Base-by-base conservation (phyloP, 2,888 invertebrate genomes). In the Drosophila subsilvestris region DNA sequence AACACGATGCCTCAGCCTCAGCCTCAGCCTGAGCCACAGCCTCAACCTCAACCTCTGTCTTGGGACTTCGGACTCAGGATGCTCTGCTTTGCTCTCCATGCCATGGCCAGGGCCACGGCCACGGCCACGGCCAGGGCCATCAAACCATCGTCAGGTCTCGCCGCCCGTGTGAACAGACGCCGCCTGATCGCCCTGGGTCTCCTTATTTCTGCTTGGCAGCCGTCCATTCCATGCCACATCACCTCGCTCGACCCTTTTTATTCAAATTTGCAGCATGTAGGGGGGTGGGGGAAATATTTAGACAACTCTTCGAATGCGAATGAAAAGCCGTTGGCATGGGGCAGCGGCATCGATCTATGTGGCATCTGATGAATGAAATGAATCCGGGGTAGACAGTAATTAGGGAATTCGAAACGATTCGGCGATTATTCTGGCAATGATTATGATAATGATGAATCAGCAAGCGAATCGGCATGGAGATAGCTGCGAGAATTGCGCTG, bases 111-210 rank as follows among this genome's bases (percentile, higher is more conserved):
- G 27, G 27, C 25, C 25, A 7, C 7, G 8, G 54, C 62, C 63
- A 43, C 7, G 62, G 45, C 61, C 58, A 22, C 10, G 44, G 29
- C 44, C 56, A 42, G 22, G 45, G 12, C 45, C 48, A 51, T 48
- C 63, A 20, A 59, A 18, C 62, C 57, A 27, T 60, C 22, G 47
- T 59, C 58, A 20, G 17, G 42, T 57, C 27, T 57, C 48, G 63
- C 58, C 71, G 75, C 67, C 67, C 68, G 74, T 82, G 81, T 86
- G 85, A 81, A 81, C 75, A 70, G 71, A 80, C 76, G 75, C 74
- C 72, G 66, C 70, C 63, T 42, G 37, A 37, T 37, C 37, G 37
- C 7, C n/a, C 14, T 14, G 37, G 37, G 14, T 49, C 27, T 51
- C 70, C 55, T 6, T 25, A 5, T 25, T 25, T 22, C 12, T 12